Percentiles rank a stretch among this genome's conserved stretches.
phyloP scores from a whole-genome alignment of 2,113 vertebrate species.

The Larimichthys crocea region DNA sequence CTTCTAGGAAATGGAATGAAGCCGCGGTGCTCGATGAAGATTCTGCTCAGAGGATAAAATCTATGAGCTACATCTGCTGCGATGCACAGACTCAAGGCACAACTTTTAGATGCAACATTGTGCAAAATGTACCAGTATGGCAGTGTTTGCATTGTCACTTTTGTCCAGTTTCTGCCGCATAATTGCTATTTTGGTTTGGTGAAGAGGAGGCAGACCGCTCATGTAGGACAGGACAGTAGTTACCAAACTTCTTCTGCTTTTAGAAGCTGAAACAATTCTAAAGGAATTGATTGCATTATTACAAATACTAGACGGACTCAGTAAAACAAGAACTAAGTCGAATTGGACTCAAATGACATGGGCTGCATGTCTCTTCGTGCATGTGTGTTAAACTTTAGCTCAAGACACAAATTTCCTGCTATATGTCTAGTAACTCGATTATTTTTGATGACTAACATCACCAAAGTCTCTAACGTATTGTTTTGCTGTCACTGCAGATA shows the following conservation, averaged over 20 bases:
- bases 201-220: too few relatives aligned
- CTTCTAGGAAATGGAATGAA: conserved; percentile 46
- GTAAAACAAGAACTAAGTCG: too few relatives aligned
- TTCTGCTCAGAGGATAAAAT: conserved; percentile 15
- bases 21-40: conserved; percentile 5
- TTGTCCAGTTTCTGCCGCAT: too few relatives aligned
- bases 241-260: not conserved
- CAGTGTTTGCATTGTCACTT: too few relatives aligned
- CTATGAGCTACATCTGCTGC: not conserved
- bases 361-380: not conserved
- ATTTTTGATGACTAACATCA: not conserved
- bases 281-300: too few relatives aligned
- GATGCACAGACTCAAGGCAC: not conserved
- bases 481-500: not conserved
- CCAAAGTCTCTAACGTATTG: not conserved
- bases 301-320: too few relatives aligned
- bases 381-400: not conserved
- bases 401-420: not conserved
- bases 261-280: not conserved
- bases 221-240: too few relatives aligned
- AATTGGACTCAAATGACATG: not conserved
- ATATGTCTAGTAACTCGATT: not conserved
- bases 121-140: too few relatives aligned
- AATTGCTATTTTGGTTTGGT: too few relatives aligned
- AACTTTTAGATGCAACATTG: not conserved